Percentiles rank a stretch among this genome's conserved stretches.
Conservation (phyloP, 2,797 vertebrate genomes). For the Dendrocincla fuliginosa region DNA sequence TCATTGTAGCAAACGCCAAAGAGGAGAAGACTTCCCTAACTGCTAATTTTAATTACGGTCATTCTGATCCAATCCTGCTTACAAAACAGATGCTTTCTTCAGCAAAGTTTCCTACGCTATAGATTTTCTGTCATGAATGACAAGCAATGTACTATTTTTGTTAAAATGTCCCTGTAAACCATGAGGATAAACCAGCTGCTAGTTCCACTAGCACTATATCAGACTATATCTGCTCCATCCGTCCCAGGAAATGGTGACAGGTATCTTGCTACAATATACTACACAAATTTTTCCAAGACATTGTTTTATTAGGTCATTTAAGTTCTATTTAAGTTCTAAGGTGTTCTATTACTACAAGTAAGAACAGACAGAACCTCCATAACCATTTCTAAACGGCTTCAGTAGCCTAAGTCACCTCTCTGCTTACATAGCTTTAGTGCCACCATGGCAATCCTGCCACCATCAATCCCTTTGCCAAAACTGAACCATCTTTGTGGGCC, state of each 20-base stretch:
- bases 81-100: neutral
- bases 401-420: neutral
- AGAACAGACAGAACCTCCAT: neutral
- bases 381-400: neutral
- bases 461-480: neutral
- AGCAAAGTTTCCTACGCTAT: neutral
- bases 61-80: neutral
- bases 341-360: neutral
- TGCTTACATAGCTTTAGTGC: neutral
- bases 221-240: conserved; percentile 20
- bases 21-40: neutral
- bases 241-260: neutral
- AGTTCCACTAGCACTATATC: neutral
- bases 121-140: neutral
- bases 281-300: neutral
- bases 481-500: neutral
- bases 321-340: neutral
- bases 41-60: neutral
- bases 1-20: neutral
- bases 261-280: neutral
- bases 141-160: neutral
- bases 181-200: neutral
- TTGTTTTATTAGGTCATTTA: neutral
- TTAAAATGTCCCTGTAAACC: conserved; percentile 30
- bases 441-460: rapidly evolving